Base-by-base conservation (phyloP, 2,113 vertebrate genomes). In the Vicugna pacos region DNA sequence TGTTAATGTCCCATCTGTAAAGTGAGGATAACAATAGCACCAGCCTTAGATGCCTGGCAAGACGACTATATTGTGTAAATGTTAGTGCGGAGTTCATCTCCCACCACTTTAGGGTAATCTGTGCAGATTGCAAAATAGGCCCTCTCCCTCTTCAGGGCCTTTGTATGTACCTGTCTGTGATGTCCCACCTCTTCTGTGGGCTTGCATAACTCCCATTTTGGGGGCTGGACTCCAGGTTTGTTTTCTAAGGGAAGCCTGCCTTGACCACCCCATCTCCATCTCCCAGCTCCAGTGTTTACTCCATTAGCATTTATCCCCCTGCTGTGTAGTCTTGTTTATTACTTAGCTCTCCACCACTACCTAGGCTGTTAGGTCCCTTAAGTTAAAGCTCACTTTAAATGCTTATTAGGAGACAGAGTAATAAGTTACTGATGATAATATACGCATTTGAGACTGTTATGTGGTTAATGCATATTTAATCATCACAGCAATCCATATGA, bases 391-490 rank as follows among this genome's bases (percentile, higher is more conserved):
- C 88, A 69, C 52, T 79, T 69, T 85, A n/a, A 65, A 89, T 83
- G 50, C 69, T 91, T 90, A 38, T 30, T 65, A 56, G 64, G 64
- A 93, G 62, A 22, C 30, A 70, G 11, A 79, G 42, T 70, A 46
- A 73, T 84, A 93, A 54, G 30, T 65, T 76, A 75, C 50, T 42
- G 19, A 73, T 42, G n/a, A 72, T 64, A 79, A 35, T 58, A 56
- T 46, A 79, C 58, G 22, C 24, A 6, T 80, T 72, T 22, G 32
- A 86, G 19, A 75, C 22, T 50, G 67, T 79, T 52, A 69, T 28
- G 30, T 46, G 16, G 70, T 79, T 83, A 48, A 64, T 82, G 32
- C 20, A 62, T 83, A 79, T 79, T 94, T 88, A 72, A 81, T 96
- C 28, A 75, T 94, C 35, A 76, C 62, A 77, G 54, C 24, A 65